These are phyloP conservation scores for Tortrix viridana DNA, from an alignment of 2,888 invertebrate genomes.

Conservation along the genomic window DNA sequence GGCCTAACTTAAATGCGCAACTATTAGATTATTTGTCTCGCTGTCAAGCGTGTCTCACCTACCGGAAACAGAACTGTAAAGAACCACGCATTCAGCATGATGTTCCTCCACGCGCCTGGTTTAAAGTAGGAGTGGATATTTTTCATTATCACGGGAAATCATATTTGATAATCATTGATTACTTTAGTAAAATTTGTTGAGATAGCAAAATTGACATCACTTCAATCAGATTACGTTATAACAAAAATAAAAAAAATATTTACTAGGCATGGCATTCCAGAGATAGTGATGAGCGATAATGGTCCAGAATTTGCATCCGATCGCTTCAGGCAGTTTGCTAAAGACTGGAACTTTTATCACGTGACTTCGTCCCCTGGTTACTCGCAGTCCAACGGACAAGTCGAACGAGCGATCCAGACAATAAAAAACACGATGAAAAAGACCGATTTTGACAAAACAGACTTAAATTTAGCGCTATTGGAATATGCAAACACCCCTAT, in stretches of 20 bases:
- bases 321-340: too few relatives aligned
- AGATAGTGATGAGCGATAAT: conserved; percentile 6
- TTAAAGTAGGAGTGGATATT: too few relatives aligned
- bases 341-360: too few relatives aligned
- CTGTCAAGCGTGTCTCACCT: conserved; percentile 8
- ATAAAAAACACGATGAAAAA: conserved; percentile 18
- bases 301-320: conserved; percentile 2
- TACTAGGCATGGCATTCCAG: conserved; percentile 5
- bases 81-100: conserved; percentile 4
- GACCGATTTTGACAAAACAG: conserved; percentile 10
- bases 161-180: conserved; percentile 1
- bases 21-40: conserved; percentile 7
- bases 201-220: background rate
- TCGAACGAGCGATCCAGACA: conserved; percentile 5
- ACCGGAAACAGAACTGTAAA: conserved; percentile 7
- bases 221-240: too few relatives aligned
- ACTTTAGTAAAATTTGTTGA: conserved; percentile 3
- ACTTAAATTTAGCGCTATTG: conserved; percentile 10
- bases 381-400: background rate
- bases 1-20: conserved; percentile 8
- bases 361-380: too few relatives aligned
- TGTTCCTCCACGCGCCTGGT: background rate
- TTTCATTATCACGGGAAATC: background rate
- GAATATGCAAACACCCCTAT: conserved; percentile 13
- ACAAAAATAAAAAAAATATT: background rate